phyloP scores from a whole-genome alignment of 2,888 invertebrate species.

The Lamellibrachia columna region DNA sequence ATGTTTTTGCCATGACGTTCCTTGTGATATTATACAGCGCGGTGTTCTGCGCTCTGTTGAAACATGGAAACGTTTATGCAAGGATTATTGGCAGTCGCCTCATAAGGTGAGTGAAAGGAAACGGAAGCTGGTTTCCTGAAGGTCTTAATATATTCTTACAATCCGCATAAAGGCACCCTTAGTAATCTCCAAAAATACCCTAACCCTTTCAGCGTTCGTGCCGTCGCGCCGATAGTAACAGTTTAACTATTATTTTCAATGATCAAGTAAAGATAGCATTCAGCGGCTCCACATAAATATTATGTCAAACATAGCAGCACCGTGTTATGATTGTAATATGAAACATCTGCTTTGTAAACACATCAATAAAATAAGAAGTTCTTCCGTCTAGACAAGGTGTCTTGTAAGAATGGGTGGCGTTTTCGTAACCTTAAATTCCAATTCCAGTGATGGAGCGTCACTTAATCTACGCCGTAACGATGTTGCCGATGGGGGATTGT shows the following conservation, averaged over 20 bases:
- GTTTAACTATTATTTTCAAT: not conserved
- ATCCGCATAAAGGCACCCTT: not conserved
- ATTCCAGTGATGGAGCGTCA: not conserved
- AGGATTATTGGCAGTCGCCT: not conserved
- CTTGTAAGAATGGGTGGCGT: not conserved
- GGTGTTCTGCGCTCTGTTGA: not conserved
- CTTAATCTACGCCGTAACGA: not conserved
- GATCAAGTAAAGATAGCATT: not conserved
- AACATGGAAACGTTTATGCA: not conserved
- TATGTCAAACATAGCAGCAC: not conserved
- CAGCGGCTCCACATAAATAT: not conserved
- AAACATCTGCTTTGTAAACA: not conserved
- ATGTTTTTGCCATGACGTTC: not conserved
- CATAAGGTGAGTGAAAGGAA: not conserved
- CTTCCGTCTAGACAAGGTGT: not conserved
- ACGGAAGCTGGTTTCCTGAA: not conserved
- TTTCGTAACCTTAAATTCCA: not conserved
- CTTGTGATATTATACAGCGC: not conserved
- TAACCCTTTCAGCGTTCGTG: not conserved
- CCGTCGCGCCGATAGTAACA: not conserved
- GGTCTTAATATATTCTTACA: not conserved
- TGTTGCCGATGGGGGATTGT: not conserved
- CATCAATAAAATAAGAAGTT: not conserved
- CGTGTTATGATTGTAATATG: not conserved
- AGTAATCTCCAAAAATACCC: not conserved